A percentile compares a stretch with the other conserved stretches of the same genome.
Evolutionary conservation across 2,797 vertebrate species (phyloP).

Genomic region (Oryzias dopingdopingensis): DNA sequence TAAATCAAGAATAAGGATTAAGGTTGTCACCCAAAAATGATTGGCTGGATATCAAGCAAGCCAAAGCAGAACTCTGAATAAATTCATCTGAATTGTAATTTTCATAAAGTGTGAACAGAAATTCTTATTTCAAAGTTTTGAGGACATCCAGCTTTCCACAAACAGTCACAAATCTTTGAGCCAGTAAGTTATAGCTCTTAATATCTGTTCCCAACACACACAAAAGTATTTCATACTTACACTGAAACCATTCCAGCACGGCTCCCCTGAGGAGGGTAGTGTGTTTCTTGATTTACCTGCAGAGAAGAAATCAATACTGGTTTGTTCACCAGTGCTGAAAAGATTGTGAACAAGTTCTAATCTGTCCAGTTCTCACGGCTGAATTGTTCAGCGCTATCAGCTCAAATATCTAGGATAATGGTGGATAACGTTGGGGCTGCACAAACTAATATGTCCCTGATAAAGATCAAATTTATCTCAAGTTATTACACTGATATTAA

Average conservation of each 20-base stretch:
- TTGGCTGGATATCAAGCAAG: too few relatives aligned
- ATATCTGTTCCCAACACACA: slow-evolving; percentile 15
- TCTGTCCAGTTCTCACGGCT: slow-evolving; percentile 55
- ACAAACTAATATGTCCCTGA: slow-evolving; percentile 8
- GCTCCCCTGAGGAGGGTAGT: slow-evolving; percentile 43
- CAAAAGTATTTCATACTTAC: slow-evolving; percentile 53
- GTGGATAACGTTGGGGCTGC: slow-evolving; percentile 12
- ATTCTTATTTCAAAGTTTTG: too few relatives aligned
- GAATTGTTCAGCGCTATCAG: slow-evolving; percentile 52
- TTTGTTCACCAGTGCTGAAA: slow-evolving; percentile 49
- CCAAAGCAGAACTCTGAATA: too few relatives aligned
- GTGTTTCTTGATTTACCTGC: slow-evolving; percentile 68
- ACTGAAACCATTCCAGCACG: slow-evolving; percentile 29
- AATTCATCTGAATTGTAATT: too few relatives aligned
- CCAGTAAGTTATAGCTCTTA: slow-evolving; percentile 32
- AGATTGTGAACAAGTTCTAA: slow-evolving; percentile 52
- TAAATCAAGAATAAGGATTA: too few relatives aligned
- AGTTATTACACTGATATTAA: slow-evolving; percentile 1
- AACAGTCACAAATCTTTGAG: slow-evolving; percentile 55
- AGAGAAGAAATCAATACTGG: slow-evolving; percentile 66
- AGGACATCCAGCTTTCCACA: too few relatives aligned
- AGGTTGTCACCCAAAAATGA: too few relatives aligned
- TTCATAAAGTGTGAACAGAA: too few relatives aligned
- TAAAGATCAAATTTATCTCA: slow-evolving; percentile 15
- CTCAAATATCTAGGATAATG: slow-evolving; percentile 51